These are phyloP conservation scores for Musca domestica DNA, from an alignment of 1,140 invertebrate genomes.

Conservation along the genomic window DNA sequence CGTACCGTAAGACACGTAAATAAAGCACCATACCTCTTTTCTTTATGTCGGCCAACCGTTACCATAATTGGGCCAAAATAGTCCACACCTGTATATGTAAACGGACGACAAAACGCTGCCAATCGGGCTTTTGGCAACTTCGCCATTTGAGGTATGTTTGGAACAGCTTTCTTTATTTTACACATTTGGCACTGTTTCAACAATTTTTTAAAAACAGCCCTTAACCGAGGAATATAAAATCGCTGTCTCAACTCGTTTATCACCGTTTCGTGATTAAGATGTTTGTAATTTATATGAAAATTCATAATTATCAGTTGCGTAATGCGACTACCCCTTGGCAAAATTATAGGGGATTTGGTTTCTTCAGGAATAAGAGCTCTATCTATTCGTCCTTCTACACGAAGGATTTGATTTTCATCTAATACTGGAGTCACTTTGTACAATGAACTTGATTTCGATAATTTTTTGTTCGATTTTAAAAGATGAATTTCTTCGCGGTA, in stretches of 20 bases:
- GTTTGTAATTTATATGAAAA: constrained; percentile 11
- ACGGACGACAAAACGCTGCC: neutral
- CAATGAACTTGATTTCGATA: neutral
- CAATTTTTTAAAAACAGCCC: neutral
- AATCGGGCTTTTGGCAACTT: constrained; percentile 2
- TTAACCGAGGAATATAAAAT: constrained; percentile 1
- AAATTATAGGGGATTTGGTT: neutral
- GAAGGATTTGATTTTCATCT: constrained; percentile 6
- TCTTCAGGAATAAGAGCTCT: neutral
- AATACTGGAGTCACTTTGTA: no score
- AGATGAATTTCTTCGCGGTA: neutral
- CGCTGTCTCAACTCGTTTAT: neutral
- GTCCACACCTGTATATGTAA: no score
- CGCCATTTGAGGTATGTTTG: constrained; percentile 18
- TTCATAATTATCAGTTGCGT: neutral
- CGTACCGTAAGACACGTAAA: no score
- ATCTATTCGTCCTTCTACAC: neutral
- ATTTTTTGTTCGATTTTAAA: neutral
- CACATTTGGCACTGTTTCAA: constrained; percentile 10
- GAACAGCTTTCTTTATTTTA: neutral
- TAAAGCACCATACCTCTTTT: no score
- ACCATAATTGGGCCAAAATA: no score
- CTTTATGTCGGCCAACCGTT: no score
- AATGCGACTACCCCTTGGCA: neutral
- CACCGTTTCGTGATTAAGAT: neutral